phyloP scores from a whole-genome alignment of 2,888 invertebrate species.

The Agrilus mali region DNA sequence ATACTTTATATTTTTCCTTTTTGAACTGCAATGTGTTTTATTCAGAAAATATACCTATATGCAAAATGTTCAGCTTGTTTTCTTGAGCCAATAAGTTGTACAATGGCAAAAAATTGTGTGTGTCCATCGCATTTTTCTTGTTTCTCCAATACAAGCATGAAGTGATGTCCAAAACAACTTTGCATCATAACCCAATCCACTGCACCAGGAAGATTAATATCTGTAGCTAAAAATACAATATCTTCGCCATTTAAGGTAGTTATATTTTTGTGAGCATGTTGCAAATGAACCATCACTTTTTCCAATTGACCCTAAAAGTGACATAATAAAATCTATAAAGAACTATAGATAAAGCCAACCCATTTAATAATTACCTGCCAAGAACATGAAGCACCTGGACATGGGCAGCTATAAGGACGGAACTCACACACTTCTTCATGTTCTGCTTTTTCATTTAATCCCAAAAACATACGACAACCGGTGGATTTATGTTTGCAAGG shows the following conservation, averaged over 20 bases:
- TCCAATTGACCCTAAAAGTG: conserved; percentile 73
- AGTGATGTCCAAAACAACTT: conserved; percentile 97
- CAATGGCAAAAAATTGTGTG: conserved; percentile 95
- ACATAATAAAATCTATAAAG: background rate
- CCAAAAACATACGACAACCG: conserved; percentile 83
- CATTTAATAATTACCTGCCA: conserved; percentile 57
- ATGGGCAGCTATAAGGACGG: conserved; percentile 96
- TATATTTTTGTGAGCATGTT: conserved; percentile 95
- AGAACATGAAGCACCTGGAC: conserved; percentile 98
- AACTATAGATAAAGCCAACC: too few species aligned
- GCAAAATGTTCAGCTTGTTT: conserved; percentile 99
- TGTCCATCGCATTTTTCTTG: conserved; percentile 96
- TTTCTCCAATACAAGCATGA: conserved; percentile 98
- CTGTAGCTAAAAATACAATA: conserved; percentile 98
- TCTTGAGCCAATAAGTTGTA: conserved; percentile 94
- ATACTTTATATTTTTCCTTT: background rate
- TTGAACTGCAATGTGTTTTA: conserved; percentile 1
- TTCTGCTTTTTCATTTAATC: conserved; percentile 95
- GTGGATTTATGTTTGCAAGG: conserved; percentile 97
- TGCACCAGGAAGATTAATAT: conserved; percentile 97
- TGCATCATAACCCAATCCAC: conserved; percentile 99
- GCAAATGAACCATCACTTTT: conserved; percentile 96
- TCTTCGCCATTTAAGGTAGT: conserved; percentile 97
- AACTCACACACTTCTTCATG: conserved; percentile 98
- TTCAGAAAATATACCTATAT: conserved; percentile 51